These are phyloP conservation scores for Poicephalus meyeri DNA, from an alignment of 2,113 vertebrate species.

Conservation along the genomic window DNA sequence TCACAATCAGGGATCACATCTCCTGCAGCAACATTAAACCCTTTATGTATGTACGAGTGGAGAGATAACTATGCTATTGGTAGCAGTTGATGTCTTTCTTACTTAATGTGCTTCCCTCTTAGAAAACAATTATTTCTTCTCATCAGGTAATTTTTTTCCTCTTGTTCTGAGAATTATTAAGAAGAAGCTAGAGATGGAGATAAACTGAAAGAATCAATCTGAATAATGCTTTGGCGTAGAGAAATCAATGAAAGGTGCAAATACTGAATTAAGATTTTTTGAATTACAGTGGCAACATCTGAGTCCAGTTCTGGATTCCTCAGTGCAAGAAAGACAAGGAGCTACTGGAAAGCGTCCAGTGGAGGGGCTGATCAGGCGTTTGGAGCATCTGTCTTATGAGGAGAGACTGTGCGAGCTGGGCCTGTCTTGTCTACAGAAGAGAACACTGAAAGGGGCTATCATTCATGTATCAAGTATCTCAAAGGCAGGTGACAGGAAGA, in stretches of 20 bases:
- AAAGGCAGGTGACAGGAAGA: background rate
- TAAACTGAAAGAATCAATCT: background rate
- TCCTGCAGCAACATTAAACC: background rate
- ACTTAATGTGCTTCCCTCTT: background rate
- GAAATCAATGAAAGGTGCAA: background rate
- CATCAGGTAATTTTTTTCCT: fast-evolving
- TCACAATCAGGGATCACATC: background rate
- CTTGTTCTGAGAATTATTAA: background rate
- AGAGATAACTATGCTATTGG: background rate
- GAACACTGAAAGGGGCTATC: background rate
- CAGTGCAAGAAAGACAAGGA: background rate
- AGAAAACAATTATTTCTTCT: background rate
- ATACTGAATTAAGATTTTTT: background rate
- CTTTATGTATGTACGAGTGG: background rate
- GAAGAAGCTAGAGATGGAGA: background rate
- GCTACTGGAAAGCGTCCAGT: background rate
- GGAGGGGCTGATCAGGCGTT: background rate
- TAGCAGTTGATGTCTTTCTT: background rate
- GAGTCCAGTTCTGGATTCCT: background rate
- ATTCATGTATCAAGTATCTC: background rate
- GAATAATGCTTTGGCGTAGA: background rate
- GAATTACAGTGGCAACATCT: background rate
- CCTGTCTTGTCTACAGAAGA: background rate
- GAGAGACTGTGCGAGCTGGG: background rate
- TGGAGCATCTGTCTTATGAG: background rate